Evolutionary conservation across 2,113 vertebrate species (phyloP).

Genomic region (Sclerurus mexicanus): DNA sequence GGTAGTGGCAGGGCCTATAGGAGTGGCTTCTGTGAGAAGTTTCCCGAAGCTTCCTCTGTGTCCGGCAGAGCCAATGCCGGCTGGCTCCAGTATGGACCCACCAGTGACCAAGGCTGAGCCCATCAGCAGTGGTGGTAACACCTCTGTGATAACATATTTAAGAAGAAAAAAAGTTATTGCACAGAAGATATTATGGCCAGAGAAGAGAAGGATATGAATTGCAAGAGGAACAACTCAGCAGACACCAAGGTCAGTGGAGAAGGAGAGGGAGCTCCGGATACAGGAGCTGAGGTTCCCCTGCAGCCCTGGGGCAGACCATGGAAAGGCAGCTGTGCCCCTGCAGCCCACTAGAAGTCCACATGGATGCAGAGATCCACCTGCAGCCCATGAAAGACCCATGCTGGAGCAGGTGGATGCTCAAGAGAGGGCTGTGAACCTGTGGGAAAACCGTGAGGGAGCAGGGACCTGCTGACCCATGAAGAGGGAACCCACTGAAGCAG

Average conservation of each 20-base stretch:
- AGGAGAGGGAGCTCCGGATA: not conserved
- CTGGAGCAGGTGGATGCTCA: no score
- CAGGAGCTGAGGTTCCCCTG: not conserved
- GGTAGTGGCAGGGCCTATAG: not conserved
- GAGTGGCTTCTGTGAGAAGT: no score
- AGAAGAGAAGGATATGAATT: no score
- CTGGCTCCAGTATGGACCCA: not conserved
- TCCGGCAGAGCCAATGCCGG: not conserved
- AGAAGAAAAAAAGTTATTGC: not conserved
- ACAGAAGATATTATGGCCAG: not conserved
- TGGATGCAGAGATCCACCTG: not conserved
- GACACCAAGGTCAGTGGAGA: not conserved
- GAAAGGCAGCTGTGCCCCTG: not conserved
- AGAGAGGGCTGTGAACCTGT: not conserved
- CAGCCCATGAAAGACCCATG: not conserved
- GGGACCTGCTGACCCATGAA: not conserved
- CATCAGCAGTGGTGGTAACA: fast-evolving
- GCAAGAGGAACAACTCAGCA: not conserved
- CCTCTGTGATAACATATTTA: not conserved
- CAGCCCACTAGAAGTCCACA: not conserved
- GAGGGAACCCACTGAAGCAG: not conserved
- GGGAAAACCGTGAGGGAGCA: not conserved
- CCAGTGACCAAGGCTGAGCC: fast-evolving
- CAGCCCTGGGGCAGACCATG: not conserved
- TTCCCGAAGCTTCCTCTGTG: not conserved